Conservation (phyloP, 2,888 invertebrate species). For the Leptothorax acervorum region DNA sequence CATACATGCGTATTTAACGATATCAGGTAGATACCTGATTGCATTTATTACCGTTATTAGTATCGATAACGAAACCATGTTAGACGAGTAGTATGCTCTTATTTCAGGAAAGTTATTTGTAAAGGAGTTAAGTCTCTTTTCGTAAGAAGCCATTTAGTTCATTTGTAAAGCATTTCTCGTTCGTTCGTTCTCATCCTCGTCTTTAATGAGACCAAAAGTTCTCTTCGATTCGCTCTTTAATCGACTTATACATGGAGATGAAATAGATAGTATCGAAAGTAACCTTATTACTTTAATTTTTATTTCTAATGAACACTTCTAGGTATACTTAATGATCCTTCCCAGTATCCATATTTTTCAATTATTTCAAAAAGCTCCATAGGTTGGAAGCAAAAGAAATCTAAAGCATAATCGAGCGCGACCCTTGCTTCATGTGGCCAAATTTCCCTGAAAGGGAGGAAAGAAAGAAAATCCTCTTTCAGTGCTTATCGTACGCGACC, state of each 20-base stretch:
- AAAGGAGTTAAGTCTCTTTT: neutral
- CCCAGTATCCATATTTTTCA: neutral
- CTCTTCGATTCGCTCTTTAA: neutral
- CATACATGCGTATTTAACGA: neutral
- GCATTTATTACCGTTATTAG: neutral
- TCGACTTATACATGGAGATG: neutral
- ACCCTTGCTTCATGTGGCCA: neutral
- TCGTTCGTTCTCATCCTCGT: neutral
- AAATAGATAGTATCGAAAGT: neutral
- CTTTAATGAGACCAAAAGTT: neutral
- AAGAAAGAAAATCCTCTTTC: neutral
- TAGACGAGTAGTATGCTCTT: neutral
- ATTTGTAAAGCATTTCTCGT: neutral
- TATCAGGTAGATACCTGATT: neutral
- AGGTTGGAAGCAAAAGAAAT: neutral
- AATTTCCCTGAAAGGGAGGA: conserved; percentile 5
- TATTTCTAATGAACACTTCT: neutral
- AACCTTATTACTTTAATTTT: neutral
- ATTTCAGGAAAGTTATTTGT: neutral
- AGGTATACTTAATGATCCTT: neutral
- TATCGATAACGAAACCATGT: neutral
- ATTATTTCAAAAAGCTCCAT: neutral
- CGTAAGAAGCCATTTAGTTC: neutral
- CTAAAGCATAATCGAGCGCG: neutral
- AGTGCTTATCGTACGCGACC: conserved; percentile 10